Base-by-base conservation (phyloP, 2,113 vertebrate species). In the Mionectes macconnelli region DNA sequence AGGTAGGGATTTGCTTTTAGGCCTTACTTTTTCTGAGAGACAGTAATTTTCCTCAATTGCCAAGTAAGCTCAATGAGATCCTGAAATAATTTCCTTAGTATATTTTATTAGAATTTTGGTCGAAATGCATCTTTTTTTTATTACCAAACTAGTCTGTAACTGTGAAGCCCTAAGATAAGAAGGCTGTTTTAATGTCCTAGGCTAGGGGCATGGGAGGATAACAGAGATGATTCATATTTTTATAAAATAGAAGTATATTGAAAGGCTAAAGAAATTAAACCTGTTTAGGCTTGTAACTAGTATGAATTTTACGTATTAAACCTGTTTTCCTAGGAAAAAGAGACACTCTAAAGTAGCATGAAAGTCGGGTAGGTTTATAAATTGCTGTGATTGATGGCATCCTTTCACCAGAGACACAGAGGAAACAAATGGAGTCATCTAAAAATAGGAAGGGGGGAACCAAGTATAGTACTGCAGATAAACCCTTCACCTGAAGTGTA, bases 221-320 rank as follows among this genome's bases (percentile, higher is more conserved):
- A 88, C 81, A 69, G 45, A 91, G 25, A 81, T 84, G 78, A 84
- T 93, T 91, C 84, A 91, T 91, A 78, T 55, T 82, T 94, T 77
- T 81, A 90, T 96, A 80, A 95, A 92, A 86, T 19, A 78, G 73
- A 80, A 89, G 31, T 72, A 81, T 91, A 83, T 35, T 84, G 80
- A 93, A 93, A 92, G n/a, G 62, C 45, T 86, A 73, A 91, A 87
- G 59, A 92, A 85, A 91, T 79, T 85, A 94, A 94, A 74, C 42
- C 15, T 85, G 63, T 95, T 96, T 81, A 86, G 79, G 9, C 56
- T 92, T 95, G 53, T 90, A 93, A 56, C 47, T 84, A 39, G 39
- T 67, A 67, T 68, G 82, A 86, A 81, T 95, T 90, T 90, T 60
- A 69, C 64, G 55, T 88, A 20, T 93, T 90, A 93, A 68, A 27